Base-by-base conservation (phyloP, 1,140 invertebrate species). In the Mamestra configurata region DNA sequence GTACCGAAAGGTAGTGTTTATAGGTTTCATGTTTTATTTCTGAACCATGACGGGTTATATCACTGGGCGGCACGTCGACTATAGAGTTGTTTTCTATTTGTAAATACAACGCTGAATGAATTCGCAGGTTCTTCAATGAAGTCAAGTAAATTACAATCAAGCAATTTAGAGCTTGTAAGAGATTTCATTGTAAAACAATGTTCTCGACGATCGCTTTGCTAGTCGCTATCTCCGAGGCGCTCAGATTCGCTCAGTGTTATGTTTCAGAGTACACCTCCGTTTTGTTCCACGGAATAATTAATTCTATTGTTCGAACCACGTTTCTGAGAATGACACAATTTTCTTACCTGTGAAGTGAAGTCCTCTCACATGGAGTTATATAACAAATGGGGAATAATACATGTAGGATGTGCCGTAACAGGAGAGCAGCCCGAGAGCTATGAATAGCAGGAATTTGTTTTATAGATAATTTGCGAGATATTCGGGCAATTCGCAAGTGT, bases 241-340 rank as follows among this genome's bases (percentile, higher is more conserved):
- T 61, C 22, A 55, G 55, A 59, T 27, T 15, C 37, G 4, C 64
- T 68, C 8, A 20, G 37, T 15, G 40, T 49, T 71, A 27, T 27
- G 40, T 71, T 22, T 20, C 15, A 10, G 8, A 49, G 37, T 15
- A 40, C 11, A 71, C 68, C 18, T 71, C 18, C 18, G 24, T 49
- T 51, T 71, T 40, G 37, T 71, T 71, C 24, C 24, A n/a, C 37
- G 5, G 8, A 22, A 71, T 71, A 49, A 71, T 71, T 71, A 71
- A 71, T 49, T 71, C 20, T 51, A 49, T 49, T 49, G 68, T 51
- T 71, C n/a, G 43, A 31, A 6, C 24, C 24, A 22, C 22, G 22
- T n/a, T 31, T 18, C 13, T 51, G 68, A 51, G 22, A 51, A 71
- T 51, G 68, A 71, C 46, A 71, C 24, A 51, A 51, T 71, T 71